Evolutionary conservation across 2,113 vertebrate genomes (phyloP), one percentile per base, ranked within the genome.

Genomic region (Dasyornis broadbenti): DNA sequence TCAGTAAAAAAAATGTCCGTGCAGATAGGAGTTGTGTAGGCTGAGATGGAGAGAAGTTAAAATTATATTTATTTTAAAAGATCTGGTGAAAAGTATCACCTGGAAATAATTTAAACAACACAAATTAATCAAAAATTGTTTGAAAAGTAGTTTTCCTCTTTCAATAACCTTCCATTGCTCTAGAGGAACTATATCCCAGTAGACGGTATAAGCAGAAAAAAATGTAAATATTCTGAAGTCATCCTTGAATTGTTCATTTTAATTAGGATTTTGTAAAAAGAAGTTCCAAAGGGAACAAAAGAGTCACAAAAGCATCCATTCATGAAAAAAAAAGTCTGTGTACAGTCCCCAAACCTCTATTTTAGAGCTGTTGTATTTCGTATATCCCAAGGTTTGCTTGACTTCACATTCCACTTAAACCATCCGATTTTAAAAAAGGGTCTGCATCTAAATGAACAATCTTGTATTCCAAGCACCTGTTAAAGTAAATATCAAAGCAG

Each of bases 41-140:
- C 44, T 76, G 30, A 71, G 57, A n/a, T 16, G 4, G 18, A 56
- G 26, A 80, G 6, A 80, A 86, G 73, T 56, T n/a, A 68, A 68
- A 88, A 80, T 45, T 33, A 56, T 60, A 83, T 11, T 76, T 53
- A 60, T 89, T 92, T 94, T 56, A 11, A 80, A 63, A 76, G 44
- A 44, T 21, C 9, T 80, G 14, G 12, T 89, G 53, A 76, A 68
- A 93, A 64, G 10, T 49, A 72, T 39, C 14, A 82, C 17, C 18
- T 81, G 44, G 3, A 84, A 89, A 53, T 27, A 52, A 81, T 21
- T 83, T 56, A 65, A 66, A 82, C 8, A 47, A 61, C 37, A 81
- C 64, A 79, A 89, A 13, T 2, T 45, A 53, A 75, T 54, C 12
- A 31, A 60, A 76, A 69, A 21, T 52, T 54, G 7, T 77, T 80